Percentiles rank a stretch among this genome's conserved stretches.
Conservation (phyloP, 2,888 invertebrate genomes). For the Leistus spinibarbis region DNA sequence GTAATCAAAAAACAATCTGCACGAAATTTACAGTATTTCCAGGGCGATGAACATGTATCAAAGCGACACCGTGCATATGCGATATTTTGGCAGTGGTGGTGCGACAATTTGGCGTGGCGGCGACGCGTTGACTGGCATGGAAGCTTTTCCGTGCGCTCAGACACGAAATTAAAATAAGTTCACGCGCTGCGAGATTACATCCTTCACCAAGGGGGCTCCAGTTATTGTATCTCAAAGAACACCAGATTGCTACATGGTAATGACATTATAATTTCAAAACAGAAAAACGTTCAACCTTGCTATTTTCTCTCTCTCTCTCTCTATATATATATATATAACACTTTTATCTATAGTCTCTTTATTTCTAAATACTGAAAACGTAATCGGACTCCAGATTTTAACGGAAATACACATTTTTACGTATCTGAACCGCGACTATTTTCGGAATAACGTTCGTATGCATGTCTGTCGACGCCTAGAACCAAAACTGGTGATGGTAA, state of each 20-base stretch:
- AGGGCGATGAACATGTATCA: neutral
- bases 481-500: too few species aligned
- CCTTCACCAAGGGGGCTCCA: slow-evolving; percentile 17
- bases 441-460: too few species aligned
- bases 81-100: neutral
- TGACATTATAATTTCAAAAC: slow-evolving; percentile 34
- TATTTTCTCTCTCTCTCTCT: neutral
- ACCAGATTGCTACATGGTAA: slow-evolving; percentile 27
- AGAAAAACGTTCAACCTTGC: slow-evolving; percentile 7
- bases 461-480: too few species aligned
- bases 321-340: neutral
- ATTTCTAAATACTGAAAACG: too few species aligned
- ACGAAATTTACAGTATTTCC: neutral
- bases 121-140: neutral
- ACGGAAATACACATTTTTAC: too few species aligned
- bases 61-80: neutral
- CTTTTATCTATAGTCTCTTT: neutral
- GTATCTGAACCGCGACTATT: too few species aligned
- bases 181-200: slow-evolving; percentile 33
- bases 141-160: slow-evolving; percentile 5
- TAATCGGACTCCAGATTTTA: too few species aligned
- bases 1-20: neutral
- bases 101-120: neutral
- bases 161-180: slow-evolving; percentile 31
- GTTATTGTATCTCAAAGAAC: slow-evolving; percentile 32